Conservation (phyloP, 1,140 invertebrate species). For the Zelostemma sp. region DNA sequence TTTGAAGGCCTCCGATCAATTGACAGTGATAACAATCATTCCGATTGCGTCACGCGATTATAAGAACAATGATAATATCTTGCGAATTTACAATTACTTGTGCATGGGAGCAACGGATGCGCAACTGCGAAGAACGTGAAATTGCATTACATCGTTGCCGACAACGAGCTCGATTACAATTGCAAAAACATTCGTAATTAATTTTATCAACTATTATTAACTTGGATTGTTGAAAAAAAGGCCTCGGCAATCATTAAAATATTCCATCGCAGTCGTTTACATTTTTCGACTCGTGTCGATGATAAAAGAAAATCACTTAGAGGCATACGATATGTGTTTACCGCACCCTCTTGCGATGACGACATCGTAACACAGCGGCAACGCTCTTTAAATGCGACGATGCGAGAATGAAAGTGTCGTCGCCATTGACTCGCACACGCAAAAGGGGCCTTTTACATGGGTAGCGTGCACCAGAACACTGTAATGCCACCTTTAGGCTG, state of each 20-base stretch:
- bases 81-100: constrained; percentile 2
- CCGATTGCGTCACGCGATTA: constrained; percentile 12
- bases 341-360: background rate
- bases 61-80: constrained; percentile 8
- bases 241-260: too few species aligned
- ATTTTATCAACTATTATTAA: background rate
- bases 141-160: background rate
- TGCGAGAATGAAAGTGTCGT: constrained; percentile 2
- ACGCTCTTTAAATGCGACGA: constrained; percentile 2
- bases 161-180: background rate
- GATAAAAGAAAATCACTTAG: constrained; percentile 6
- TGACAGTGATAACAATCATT: constrained; percentile 12
- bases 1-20: constrained; percentile 18
- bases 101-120: background rate
- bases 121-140: background rate
- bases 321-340: constrained; percentile 1
- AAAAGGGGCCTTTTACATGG: background rate
- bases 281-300: constrained; percentile 5
- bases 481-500: too few species aligned
- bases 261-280: constrained; percentile 8
- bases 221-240: too few species aligned
- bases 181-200: background rate
- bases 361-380: background rate
- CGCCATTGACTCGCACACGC: constrained; percentile 1
- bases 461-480: background rate